These are phyloP conservation scores for Virgularia gustaviana DNA, from an alignment of 92 coral and sea anemone species.

Conservation along the genomic window DNA sequence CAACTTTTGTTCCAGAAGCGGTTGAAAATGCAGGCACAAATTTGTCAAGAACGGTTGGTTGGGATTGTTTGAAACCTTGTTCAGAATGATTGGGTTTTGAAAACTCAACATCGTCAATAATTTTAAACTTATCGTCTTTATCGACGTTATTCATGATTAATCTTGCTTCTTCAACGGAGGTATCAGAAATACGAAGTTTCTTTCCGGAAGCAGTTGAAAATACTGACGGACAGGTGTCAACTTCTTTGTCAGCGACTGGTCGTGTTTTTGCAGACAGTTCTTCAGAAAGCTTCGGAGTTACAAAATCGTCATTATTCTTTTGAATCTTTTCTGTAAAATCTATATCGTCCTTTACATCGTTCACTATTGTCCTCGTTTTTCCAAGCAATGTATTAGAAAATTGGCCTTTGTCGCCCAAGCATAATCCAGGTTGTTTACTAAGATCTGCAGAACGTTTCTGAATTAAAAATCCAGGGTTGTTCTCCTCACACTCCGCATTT, in stretches of 20 bases:
- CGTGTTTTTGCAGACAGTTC: not conserved
- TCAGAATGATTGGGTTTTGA: too few relatives aligned
- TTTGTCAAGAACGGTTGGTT: not conserved
- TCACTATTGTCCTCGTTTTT: conserved; percentile 26
- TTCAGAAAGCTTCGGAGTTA: too few relatives aligned
- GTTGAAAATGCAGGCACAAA: conserved; percentile 16
- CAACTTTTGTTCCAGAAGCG: conserved; percentile 33
- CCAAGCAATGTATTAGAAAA: conserved; percentile 56
- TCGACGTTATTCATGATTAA: not conserved
- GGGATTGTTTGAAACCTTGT: too few relatives aligned
- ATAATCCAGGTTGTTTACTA: too few relatives aligned
- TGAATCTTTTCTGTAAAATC: conserved; percentile 1
- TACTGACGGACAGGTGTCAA: not conserved
- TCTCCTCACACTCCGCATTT: not conserved
- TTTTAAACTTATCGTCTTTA: too few relatives aligned
- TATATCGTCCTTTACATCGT: not conserved
- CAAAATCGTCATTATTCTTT: too few relatives aligned
- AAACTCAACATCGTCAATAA: too few relatives aligned
- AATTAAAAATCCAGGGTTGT: conserved; percentile 28
- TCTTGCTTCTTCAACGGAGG: conserved; percentile 18
- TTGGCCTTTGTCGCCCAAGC: conserved; percentile 47
- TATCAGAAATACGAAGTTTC: not conserved
- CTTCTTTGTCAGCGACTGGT: not conserved
- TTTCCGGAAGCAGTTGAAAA: conserved; percentile 31
- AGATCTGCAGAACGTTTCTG: conserved; percentile 64